A percentile compares a stretch with the other conserved stretches of the same genome.
These are phyloP conservation scores for Polydrusus pterygomalis DNA, from an alignment of 2,888 invertebrate genomes.

Conservation along the genomic window DNA sequence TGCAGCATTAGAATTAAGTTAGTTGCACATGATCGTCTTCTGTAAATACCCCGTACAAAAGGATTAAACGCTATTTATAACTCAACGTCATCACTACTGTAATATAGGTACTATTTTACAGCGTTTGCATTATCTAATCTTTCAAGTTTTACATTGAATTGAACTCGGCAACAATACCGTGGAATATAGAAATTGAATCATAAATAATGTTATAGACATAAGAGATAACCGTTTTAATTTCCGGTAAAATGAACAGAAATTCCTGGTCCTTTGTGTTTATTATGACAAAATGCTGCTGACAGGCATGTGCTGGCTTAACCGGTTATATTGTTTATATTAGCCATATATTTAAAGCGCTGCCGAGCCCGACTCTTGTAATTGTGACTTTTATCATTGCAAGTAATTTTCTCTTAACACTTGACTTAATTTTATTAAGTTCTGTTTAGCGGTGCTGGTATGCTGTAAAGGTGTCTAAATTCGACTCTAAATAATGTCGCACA, in stretches of 20 bases:
- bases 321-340: neutral
- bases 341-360: too few species aligned
- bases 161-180: conserved; percentile 10
- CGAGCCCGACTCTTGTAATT: too few species aligned
- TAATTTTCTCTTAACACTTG: too few species aligned
- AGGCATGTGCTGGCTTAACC: neutral
- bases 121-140: conserved; percentile 14
- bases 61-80: neutral
- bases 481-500: too few species aligned
- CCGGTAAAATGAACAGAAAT: conserved; percentile 34
- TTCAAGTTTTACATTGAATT: conserved; percentile 25
- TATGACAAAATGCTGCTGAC: conserved; percentile 2
- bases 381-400: too few species aligned
- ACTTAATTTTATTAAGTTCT: too few species aligned
- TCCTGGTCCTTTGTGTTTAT: conserved; percentile 19
- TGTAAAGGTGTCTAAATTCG: too few species aligned
- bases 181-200: conserved; percentile 22
- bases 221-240: conserved; percentile 33
- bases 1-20: too few species aligned
- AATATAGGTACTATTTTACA: neutral
- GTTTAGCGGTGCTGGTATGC: too few species aligned
- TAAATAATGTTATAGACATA: conserved; percentile 32
- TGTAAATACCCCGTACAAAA: too few species aligned
- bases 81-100: neutral
- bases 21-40: too few species aligned